These are phyloP conservation scores for Lasioglossum vierecki DNA, from an alignment of 2,888 invertebrate species.

Conservation along the genomic window DNA sequence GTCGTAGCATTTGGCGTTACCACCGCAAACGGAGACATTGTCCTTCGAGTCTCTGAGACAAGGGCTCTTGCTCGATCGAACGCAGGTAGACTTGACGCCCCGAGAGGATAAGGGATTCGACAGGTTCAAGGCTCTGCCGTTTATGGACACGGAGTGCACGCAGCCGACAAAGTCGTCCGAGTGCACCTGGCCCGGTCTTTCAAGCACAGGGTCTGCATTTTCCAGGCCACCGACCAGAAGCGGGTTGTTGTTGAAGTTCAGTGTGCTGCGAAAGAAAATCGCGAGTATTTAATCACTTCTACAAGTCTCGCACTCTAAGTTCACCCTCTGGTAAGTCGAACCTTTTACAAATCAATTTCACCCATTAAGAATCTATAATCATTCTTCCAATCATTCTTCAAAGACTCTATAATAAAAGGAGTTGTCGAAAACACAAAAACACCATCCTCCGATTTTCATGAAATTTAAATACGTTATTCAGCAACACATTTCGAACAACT, in stretches of 20 bases:
- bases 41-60: conserved; percentile 85
- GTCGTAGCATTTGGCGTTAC: conserved; percentile 91
- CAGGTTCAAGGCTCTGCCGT: conserved; percentile 93
- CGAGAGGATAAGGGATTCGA: conserved; percentile 90
- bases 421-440: no score
- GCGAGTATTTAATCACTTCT: no score
- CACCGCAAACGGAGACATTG: conserved; percentile 85
- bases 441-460: no score
- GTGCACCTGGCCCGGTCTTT: conserved; percentile 95
- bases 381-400: no score
- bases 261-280: conserved; percentile 86
- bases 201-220: conserved; percentile 93
- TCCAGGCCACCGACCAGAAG: conserved; percentile 93
- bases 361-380: no score
- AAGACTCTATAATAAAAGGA: neutral
- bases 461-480: no score
- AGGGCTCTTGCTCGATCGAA: conserved; percentile 88
- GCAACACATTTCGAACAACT: no score
- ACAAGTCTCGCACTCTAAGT: no score
- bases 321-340: no score
- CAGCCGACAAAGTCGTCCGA: conserved; percentile 98
- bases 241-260: conserved; percentile 96
- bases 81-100: conserved; percentile 91
- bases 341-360: no score
- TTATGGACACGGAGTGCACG: conserved; percentile 94